Evolutionary conservation across 2,113 vertebrate genomes (phyloP).

Genomic region (Hydrolagus affinis): DNA sequence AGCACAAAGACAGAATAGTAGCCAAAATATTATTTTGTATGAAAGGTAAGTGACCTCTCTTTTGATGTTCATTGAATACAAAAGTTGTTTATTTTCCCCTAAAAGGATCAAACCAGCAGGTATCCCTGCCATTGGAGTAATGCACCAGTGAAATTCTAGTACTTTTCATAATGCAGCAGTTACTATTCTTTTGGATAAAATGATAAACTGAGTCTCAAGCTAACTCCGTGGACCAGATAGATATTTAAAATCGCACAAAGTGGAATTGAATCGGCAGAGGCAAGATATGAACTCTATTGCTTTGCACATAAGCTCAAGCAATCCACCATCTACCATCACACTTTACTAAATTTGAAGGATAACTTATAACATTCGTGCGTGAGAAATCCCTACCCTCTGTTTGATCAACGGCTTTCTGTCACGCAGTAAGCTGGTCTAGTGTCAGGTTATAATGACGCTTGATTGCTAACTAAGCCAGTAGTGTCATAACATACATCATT

Average conservation of each 20-base stretch:
- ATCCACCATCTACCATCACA: not conserved
- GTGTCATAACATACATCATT: too few relatives aligned
- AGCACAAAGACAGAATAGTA: conserved; percentile 8
- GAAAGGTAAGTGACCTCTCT: not conserved
- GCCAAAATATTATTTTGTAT: not conserved
- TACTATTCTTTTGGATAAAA: not conserved
- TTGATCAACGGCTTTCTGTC: too few relatives aligned
- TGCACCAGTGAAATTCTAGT: not conserved
- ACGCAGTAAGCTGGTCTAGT: too few relatives aligned
- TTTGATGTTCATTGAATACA: conserved; percentile 12
- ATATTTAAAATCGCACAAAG: not conserved
- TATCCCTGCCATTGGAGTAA: not conserved
- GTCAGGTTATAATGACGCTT: too few relatives aligned
- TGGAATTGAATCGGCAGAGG: too few relatives aligned
- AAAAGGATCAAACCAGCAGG: not conserved
- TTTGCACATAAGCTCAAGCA: not conserved
- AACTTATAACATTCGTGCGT: not conserved
- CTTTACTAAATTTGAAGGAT: not conserved
- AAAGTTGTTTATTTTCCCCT: not conserved
- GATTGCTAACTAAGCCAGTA: too few relatives aligned
- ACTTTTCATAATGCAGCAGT: not conserved
- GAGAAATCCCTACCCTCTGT: too few relatives aligned
- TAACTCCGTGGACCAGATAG: not conserved
- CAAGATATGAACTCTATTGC: not conserved
- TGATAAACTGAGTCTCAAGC: not conserved